Evolutionary conservation across 1,140 invertebrate species (phyloP).

Genomic region (Drosophila murphyi): DNA sequence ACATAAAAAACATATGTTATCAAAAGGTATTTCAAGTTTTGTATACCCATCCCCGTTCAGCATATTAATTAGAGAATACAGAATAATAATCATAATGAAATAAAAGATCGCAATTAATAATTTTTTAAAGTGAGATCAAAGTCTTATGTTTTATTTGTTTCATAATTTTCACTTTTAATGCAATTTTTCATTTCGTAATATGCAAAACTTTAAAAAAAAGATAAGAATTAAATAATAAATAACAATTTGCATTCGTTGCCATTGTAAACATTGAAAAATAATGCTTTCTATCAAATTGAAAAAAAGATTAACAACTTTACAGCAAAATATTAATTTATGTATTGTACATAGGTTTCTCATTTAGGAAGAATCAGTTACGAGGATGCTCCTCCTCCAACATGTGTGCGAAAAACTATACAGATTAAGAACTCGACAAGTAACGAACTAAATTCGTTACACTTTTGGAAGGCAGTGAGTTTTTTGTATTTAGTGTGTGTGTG

Average conservation of each 20-base stretch:
- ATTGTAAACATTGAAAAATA: slow-evolving; percentile 72
- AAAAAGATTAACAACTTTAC: slow-evolving; percentile 73
- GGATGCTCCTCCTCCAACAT: slow-evolving; percentile 32
- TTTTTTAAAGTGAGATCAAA: slow-evolving; percentile 76
- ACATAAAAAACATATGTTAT: too few species aligned
- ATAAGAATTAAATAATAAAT: slow-evolving; percentile 72
- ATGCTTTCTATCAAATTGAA: slow-evolving; percentile 67
- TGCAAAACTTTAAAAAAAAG: slow-evolving; percentile 69
- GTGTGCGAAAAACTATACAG: slow-evolving; percentile 30
- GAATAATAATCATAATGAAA: neutral
- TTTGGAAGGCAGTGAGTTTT: slow-evolving; percentile 76
- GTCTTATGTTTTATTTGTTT: slow-evolving; percentile 75
- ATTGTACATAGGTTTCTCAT: slow-evolving; percentile 72
- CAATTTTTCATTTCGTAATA: slow-evolving; percentile 50
- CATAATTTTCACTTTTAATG: slow-evolving; percentile 71
- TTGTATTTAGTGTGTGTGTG: slow-evolving; percentile 43
- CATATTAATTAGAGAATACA: too few species aligned
- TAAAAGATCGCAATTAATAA: slow-evolving; percentile 6
- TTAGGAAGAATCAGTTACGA: slow-evolving; percentile 70
- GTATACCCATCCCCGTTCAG: too few species aligned
- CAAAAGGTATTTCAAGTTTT: too few species aligned
- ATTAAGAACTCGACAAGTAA: slow-evolving; percentile 41
- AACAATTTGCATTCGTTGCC: slow-evolving; percentile 80
- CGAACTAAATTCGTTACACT: slow-evolving; percentile 31
- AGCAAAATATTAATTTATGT: slow-evolving; percentile 70